phyloP scores from a whole-genome alignment of 2,797 vertebrate genomes.

The Acanthis flammea region DNA sequence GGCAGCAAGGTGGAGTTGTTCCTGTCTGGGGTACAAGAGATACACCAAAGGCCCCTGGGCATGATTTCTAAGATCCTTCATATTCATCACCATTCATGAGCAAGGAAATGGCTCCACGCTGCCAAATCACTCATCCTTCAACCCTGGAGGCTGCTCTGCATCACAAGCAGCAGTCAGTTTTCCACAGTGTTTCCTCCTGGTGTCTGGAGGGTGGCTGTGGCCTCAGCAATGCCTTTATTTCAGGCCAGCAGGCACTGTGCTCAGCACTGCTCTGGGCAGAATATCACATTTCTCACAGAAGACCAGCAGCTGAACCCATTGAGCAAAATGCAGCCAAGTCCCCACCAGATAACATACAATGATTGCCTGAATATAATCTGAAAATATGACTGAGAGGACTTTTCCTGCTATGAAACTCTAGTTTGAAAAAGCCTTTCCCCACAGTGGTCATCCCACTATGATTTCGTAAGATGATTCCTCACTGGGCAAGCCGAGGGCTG shows the following conservation, averaged over 20 bases:
- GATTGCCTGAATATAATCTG: not conserved
- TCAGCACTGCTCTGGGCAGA: not conserved
- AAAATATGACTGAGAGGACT: not conserved
- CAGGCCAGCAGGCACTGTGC: not conserved
- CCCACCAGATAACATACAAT: not conserved
- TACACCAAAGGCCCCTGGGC: not conserved
- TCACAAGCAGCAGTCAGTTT: not conserved
- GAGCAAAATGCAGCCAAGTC: not conserved
- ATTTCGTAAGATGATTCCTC: not conserved
- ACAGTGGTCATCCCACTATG: accelerated
- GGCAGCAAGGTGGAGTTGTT: not conserved
- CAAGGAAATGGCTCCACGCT: accelerated
- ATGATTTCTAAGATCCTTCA: not conserved
- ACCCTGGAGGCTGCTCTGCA: not conserved
- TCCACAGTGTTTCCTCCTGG: not conserved
- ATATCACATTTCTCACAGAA: not conserved
- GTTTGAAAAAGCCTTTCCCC: not conserved
- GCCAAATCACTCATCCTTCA: not conserved
- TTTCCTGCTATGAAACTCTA: not conserved
- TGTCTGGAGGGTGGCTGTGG: not conserved
- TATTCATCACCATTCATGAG: not conserved
- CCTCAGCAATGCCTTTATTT: not conserved
- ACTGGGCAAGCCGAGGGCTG: not conserved
- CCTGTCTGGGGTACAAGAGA: not conserved
- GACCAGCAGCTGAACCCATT: not conserved